Evolutionary conservation across 2,113 vertebrate genomes (phyloP), one percentile per base, ranked within the genome.

Genomic region (Callithrix jacchus): DNA sequence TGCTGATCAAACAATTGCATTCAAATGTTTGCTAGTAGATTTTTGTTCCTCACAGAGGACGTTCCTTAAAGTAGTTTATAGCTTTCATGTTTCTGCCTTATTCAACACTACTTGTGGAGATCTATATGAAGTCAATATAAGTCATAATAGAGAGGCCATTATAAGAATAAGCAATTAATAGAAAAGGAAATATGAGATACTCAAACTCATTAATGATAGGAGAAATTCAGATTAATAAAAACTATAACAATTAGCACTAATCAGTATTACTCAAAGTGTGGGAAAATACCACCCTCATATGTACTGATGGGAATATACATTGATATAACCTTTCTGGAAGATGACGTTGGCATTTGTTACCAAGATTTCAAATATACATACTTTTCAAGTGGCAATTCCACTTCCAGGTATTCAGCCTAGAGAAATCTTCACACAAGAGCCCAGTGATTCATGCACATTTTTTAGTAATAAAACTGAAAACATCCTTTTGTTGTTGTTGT

Each of bases 171-270:
- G 18, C 17, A 85, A 54, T 49, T 82, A 20, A 40, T 86, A 73
- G 16, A 89, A 76, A 66, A 81, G 45, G 27, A 89, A 74, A 83
- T 64, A 49, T 21, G 89, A 89, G 64, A 40, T 45, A 8, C 20
- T 89, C 4, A 68, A 81, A 42, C 6, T 82, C 30, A 30, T 82
- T 87, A 91, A 18, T 73, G 86, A 82, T 77, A 21, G 37, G 14
- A 96, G 40, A 20, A 70, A 88, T 85, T 90, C 21, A 88, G 77
- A 47, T 80, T 80, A 87, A 47, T 97, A 66, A 95, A 92, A 94
- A 73, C 4, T 45, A 45, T 64, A 77, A 35, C 25, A 77, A 47
- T 42, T 80, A 73, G 18, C 87, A 40, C 2, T 45, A 71, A 40
- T 49, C 30, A 52, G 10, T 95, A 83, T 49, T 74, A 87, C 6